These are phyloP conservation scores for Trichonephila clavipes DNA, from an alignment of 1,140 invertebrate species.

Conservation along the genomic window DNA sequence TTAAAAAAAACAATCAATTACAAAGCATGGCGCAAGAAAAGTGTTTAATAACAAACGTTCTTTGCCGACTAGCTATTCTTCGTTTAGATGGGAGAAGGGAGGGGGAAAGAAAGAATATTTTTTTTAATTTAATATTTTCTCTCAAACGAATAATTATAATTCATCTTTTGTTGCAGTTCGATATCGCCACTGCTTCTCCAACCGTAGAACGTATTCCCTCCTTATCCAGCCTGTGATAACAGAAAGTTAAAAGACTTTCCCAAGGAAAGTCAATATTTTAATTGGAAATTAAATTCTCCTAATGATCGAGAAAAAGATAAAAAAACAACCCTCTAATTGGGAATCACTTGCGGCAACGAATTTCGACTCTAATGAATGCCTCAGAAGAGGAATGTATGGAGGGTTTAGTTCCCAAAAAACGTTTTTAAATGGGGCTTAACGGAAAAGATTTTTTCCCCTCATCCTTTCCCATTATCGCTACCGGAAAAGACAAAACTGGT, in stretches of 20 bases:
- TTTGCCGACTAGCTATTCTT: background rate
- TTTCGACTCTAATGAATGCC: slow-evolving; percentile 22
- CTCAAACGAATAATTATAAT: background rate
- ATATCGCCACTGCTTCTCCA: background rate
- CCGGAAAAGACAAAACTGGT: slow-evolving; percentile 24
- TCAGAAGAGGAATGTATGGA: background rate
- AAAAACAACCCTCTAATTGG: slow-evolving; percentile 43
- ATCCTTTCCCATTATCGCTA: background rate
- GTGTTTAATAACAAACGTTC: slow-evolving; percentile 19
- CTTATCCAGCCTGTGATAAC: background rate
- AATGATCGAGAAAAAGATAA: slow-evolving; percentile 42
- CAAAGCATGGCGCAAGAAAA: background rate
- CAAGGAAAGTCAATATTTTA: slow-evolving; percentile 59
- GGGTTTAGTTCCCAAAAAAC: background rate
- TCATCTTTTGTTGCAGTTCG: slow-evolving; percentile 21
- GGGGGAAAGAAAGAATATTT: background rate
- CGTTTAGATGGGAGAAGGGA: background rate
- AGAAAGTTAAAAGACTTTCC: slow-evolving; percentile 15
- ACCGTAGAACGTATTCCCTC: background rate
- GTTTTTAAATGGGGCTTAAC: slow-evolving; percentile 4
- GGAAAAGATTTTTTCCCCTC: background rate
- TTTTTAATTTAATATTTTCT: background rate
- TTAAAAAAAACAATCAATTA: background rate
- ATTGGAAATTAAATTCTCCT: slow-evolving; percentile 60
- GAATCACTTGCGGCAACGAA: slow-evolving; percentile 49